Base-by-base conservation (phyloP, 1,140 invertebrate species). In the Macrotrachela quadricornifera region DNA sequence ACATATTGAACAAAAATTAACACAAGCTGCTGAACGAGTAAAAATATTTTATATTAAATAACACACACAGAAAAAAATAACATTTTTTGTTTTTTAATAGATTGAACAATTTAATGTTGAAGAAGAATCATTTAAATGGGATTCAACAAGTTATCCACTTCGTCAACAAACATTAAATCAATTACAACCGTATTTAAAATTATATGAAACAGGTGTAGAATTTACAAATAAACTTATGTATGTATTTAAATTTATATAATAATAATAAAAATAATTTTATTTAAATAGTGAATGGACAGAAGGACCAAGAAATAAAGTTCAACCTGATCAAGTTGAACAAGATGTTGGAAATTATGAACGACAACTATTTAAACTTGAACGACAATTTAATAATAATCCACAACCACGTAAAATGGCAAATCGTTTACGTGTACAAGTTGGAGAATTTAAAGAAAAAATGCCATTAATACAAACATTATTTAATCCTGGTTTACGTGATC, bases 71-170 rank as follows among this genome's bases (percentile, higher is more conserved):
- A n/a, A n/a, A n/a, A n/a, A n/a, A n/a, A n/a, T n/a, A n/a, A n/a
- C n/a, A n/a, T 30, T 30, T 30, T 8, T 4, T 30, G 21, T 30
- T 4, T 30, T 30, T 30, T 30, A 8, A 30, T 30, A 30, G 21
- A 87, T 91, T 54, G 82, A 88, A 61, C 74, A 78, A 51, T 88
- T 94, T 59, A 95, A 95, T 65, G 79, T 79, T 62, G 88, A 95
- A 65, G 90, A 95, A 66, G 74, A 77, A 56, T 76, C 85, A 37
- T 94, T 86, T 66, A 81, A 79, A 13, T 92, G 83, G 80, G 80
- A 90, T 64, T 64, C 79, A 12, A 86, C 86, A 0, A 77, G 82
- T 50, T 94, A 94, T 76, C 85, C 86, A 0, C 72, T 82, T 53
- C 74, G 86, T 53, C 82, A 77, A 60, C 62, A 74, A 59, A 76